Conservation (phyloP, 2,113 vertebrate species). For the Poicephalus gulielmi region DNA sequence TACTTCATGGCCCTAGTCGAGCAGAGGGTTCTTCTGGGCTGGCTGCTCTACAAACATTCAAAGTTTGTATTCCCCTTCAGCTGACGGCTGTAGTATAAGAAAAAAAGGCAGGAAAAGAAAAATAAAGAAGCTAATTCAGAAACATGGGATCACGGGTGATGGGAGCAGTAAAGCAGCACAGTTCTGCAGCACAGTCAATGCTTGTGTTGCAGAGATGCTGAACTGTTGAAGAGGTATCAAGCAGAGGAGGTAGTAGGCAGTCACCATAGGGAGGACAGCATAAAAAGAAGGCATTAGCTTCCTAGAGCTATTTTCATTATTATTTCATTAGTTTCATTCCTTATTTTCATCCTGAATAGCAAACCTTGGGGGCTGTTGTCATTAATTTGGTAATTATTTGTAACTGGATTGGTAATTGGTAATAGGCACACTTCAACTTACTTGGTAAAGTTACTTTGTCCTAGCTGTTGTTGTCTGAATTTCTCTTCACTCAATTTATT, state of each 20-base stretch:
- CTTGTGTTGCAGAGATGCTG: accelerated
- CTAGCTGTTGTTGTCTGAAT: not conserved
- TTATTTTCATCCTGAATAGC: not conserved
- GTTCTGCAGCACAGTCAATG: not conserved
- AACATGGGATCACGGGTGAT: accelerated
- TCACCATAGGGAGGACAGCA: not conserved
- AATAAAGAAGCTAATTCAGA: not conserved
- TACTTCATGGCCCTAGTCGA: accelerated
- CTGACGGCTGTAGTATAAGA: not conserved
- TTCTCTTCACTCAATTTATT: not conserved
- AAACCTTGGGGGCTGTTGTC: not conserved
- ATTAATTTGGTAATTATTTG: not conserved
- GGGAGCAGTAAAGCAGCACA: accelerated
- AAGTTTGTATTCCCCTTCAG: not conserved
- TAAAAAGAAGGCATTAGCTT: not conserved
- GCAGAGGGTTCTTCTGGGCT: not conserved
- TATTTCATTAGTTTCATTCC: not conserved
- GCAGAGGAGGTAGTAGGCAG: no score
- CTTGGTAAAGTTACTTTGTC: not conserved
- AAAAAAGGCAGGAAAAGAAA: not conserved
- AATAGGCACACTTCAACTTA: not conserved
- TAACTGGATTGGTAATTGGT: not conserved
- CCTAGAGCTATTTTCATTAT: not conserved
- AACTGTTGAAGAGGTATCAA: not conserved
- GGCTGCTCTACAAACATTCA: not conserved